Percentiles rank a stretch among this genome's conserved stretches.
These are phyloP conservation scores for Lasioglossum zephyrum DNA, from an alignment of 2,888 invertebrate genomes.

Conservation along the genomic window DNA sequence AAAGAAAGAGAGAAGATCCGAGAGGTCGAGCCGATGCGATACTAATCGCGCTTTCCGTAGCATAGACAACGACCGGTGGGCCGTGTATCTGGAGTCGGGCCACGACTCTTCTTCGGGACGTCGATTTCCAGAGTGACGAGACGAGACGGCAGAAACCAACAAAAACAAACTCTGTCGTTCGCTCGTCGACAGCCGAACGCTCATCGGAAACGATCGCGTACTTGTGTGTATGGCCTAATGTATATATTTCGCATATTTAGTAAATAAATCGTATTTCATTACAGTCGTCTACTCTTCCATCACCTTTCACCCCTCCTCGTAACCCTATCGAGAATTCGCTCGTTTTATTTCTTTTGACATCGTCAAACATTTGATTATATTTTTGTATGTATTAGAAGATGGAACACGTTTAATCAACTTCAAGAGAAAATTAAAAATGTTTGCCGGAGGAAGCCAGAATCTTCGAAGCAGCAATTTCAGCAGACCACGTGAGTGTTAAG, in stretches of 20 bases:
- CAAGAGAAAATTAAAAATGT: neutral
- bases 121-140: conserved; percentile 1
- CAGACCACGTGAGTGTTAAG: neutral
- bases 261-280: conserved; percentile 81
- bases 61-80: conserved; percentile 48
- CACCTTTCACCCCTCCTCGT: neutral
- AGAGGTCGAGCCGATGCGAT: conserved; percentile 25
- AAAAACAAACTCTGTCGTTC: neutral
- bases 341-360: neutral
- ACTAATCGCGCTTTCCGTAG: conserved; percentile 54
- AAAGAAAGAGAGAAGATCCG: neutral
- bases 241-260: conserved; percentile 81
- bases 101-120: conserved; percentile 9
- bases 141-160: neutral
- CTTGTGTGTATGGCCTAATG: conserved; percentile 81
- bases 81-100: conserved; percentile 14
- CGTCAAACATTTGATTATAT: neutral
- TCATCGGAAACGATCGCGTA: conserved; percentile 66
- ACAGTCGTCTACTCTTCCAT: conserved; percentile 19
- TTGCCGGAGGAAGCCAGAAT: neutral
- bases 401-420: neutral
- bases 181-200: conserved; percentile 36
- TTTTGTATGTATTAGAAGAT: neutral
- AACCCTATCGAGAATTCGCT: neutral
- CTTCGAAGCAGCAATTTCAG: neutral